Percentiles rank a stretch among this genome's conserved stretches.
phyloP scores from a whole-genome alignment of 2,888 invertebrate species.

The Drosophila kuntzei region DNA sequence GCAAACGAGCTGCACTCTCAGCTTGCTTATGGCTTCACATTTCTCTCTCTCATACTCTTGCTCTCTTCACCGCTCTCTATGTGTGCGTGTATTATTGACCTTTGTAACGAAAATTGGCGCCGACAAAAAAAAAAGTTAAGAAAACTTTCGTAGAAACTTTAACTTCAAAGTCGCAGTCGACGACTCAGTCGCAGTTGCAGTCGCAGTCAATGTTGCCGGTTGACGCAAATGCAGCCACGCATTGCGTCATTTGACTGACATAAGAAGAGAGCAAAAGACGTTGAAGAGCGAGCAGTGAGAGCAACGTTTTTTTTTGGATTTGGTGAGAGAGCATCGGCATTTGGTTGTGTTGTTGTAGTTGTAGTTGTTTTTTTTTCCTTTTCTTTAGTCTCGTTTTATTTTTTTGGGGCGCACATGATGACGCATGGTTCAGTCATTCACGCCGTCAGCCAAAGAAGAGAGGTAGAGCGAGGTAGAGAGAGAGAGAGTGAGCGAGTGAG shows the following conservation, averaged over 20 bases:
- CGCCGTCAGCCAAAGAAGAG: conserved; percentile 7
- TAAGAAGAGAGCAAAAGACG: conserved; percentile 4
- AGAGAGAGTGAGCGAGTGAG: not conserved
- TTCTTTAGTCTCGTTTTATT: conserved; percentile 27
- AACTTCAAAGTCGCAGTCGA: conserved; percentile 33
- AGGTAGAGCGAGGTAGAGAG: not conserved
- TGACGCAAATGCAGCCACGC: conserved; percentile 66
- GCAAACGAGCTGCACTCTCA: conserved; percentile 11
- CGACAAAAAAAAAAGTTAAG: conserved; percentile 3
- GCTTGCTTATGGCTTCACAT: conserved; percentile 23
- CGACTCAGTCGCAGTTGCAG: conserved; percentile 2
- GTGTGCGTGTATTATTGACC: conserved; percentile 34
- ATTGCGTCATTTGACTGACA: conserved; percentile 65
- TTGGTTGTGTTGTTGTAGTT: conserved; percentile 17
- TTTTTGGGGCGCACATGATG: conserved; percentile 44
- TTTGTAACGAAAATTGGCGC: conserved; percentile 25
- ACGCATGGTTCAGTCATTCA: conserved; percentile 58
- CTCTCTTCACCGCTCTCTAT: not conserved
- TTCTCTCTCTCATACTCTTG: too few species aligned
- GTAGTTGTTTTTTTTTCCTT: conserved; percentile 15
- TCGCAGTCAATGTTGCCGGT: conserved; percentile 30
- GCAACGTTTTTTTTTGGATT: not conserved
- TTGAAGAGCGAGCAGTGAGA: not conserved
- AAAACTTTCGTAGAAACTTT: conserved; percentile 43
- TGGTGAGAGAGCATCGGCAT: conserved; percentile 26